A percentile compares a stretch with the other conserved stretches of the same genome.
phyloP scores from a whole-genome alignment of 1,140 invertebrate genomes.

The Trachelipus rathkii region DNA sequence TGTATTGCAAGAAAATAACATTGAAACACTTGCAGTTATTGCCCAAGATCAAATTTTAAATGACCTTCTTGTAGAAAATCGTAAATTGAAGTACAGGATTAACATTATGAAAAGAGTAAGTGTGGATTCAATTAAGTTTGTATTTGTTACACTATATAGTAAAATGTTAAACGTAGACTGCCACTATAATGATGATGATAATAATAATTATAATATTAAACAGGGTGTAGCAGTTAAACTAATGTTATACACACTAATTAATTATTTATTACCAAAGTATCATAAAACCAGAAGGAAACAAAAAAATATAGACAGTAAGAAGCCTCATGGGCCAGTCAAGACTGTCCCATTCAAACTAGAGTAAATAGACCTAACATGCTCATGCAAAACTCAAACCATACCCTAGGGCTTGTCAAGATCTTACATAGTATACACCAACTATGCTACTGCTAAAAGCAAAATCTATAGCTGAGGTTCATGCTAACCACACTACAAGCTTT shows the following conservation, averaged over 20 bases:
- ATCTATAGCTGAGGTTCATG: no score
- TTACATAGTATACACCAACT: no score
- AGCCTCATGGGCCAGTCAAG: no score
- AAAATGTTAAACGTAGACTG: not conserved
- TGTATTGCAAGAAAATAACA: not conserved
- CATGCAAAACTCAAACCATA: no score
- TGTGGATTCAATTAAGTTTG: not conserved
- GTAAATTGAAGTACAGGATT: slow-evolving; percentile 54
- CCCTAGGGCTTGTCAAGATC: no score
- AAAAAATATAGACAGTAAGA: no score
- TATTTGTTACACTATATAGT: not conserved
- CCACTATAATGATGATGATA: not conserved
- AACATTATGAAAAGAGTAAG: slow-evolving; percentile 51
- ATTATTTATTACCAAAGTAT: not conserved
- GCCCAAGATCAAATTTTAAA: not conserved
- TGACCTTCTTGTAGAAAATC: slow-evolving; percentile 48
- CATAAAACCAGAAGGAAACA: no score
- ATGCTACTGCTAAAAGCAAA: no score
- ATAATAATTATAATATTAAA: not conserved
- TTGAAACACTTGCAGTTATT: not conserved
- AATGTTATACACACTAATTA: not conserved
- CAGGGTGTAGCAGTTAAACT: not conserved
- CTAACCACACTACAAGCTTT: no score
- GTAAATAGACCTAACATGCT: no score
- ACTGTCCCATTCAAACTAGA: no score